phyloP scores from a whole-genome alignment of 1,140 invertebrate species.

The Chelonus insularis region DNA sequence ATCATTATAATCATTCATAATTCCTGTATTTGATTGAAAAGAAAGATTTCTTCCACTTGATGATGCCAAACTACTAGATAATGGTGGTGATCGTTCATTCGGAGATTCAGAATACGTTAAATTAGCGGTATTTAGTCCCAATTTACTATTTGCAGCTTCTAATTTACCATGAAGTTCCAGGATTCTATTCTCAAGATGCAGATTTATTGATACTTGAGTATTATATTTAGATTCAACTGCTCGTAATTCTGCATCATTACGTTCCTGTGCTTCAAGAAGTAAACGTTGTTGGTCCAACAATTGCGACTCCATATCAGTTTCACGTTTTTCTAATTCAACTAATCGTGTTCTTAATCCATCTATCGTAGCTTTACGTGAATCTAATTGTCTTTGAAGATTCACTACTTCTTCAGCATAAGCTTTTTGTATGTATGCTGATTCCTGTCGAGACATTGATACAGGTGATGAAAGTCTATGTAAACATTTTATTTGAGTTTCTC shows the following conservation, averaged over 20 bases:
- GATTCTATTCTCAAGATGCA: slow-evolving; percentile 69
- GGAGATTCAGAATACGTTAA: slow-evolving; percentile 52
- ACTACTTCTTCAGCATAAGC: slow-evolving; percentile 53
- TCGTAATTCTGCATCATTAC: slow-evolving; percentile 60
- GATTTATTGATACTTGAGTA: slow-evolving; percentile 68
- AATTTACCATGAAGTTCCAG: slow-evolving; percentile 66
- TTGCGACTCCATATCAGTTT: slow-evolving; percentile 57
- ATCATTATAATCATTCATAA: slow-evolving; percentile 55
- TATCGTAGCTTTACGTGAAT: slow-evolving; percentile 52
- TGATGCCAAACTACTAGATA: slow-evolving; percentile 55
- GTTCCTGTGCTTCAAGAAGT: slow-evolving; percentile 59
- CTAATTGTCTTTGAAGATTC: slow-evolving; percentile 53
- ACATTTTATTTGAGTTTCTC: slow-evolving; percentile 54
- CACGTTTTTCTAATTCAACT: slow-evolving; percentile 57
- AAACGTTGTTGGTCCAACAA: slow-evolving; percentile 57
- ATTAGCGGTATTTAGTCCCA: slow-evolving; percentile 37
- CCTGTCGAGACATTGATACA: slow-evolving; percentile 47
- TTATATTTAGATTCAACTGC: slow-evolving; percentile 74
- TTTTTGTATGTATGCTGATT: slow-evolving; percentile 47
- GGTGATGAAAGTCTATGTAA: slow-evolving; percentile 45
- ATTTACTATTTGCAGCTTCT: slow-evolving; percentile 45
- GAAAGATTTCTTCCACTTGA: slow-evolving; percentile 57
- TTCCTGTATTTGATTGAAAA: slow-evolving; percentile 49
- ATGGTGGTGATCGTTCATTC: slow-evolving; percentile 55
- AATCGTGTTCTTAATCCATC: slow-evolving; percentile 52